phyloP scores from a whole-genome alignment of 2,797 vertebrate genomes.

The Pygocentrus nattereri region DNA sequence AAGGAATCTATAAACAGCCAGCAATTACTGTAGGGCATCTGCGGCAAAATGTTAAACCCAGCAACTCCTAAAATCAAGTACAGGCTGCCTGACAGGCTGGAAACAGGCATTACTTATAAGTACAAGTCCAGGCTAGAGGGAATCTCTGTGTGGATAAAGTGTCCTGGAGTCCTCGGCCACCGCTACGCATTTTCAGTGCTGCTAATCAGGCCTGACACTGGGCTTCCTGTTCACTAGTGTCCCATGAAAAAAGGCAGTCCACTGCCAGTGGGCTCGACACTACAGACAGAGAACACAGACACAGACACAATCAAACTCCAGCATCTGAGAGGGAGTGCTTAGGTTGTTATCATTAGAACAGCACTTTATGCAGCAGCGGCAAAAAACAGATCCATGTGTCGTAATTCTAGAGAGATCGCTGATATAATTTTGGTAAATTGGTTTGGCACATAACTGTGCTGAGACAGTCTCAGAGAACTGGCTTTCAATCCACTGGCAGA shows the following conservation, averaged over 20 bases:
- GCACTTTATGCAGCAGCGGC: neutral
- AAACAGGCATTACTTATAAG: conserved; percentile 43
- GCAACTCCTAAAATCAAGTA: conserved; percentile 43
- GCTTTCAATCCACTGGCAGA: conserved; percentile 3
- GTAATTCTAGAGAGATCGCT: conserved; percentile 3
- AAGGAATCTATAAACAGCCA: neutral
- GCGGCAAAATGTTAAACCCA: neutral
- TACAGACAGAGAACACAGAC: neutral
- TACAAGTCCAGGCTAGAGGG: neutral
- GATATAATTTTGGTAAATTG: conserved; percentile 6
- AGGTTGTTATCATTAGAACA: neutral
- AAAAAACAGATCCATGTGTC: conserved; percentile 1
- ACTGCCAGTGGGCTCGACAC: conserved; percentile 19
- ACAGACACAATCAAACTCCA: neutral
- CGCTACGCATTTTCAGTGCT: neutral
- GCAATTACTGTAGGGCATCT: neutral
- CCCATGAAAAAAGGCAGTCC: conserved; percentile 31
- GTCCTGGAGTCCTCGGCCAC: neutral
- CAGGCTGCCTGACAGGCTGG: conserved; percentile 25
- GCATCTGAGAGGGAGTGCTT: neutral
- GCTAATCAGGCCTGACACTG: conserved; percentile 32
- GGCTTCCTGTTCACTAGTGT: conserved; percentile 38
- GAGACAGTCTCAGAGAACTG: conserved; percentile 2
- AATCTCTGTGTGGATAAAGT: conserved; percentile 34
- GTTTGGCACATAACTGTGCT: neutral